Evolutionary conservation across 2,888 invertebrate genomes (phyloP), one percentile per base, ranked within the genome.

Genomic region (Drosophila demipolita): DNA sequence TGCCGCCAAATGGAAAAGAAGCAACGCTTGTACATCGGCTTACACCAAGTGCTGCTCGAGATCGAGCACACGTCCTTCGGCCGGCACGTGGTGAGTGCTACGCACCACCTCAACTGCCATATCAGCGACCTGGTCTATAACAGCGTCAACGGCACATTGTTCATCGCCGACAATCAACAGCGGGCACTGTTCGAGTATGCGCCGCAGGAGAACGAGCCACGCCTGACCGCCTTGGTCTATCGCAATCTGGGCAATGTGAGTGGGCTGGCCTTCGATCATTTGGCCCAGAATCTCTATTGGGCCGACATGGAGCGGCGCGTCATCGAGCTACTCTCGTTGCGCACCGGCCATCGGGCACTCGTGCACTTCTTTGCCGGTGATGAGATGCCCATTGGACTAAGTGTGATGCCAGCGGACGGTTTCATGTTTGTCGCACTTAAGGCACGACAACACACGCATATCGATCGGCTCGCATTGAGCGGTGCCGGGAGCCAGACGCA

Each of bases 211-310:
- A 60, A 40, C 11, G 55, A 52, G 29, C 38, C 66, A 12, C 63
- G 36, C 0, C 26, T 75, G 17, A 50, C 9, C 80, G 75, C 77
- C 1, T 80, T 95, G 3, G 87, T 94, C 1, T 87, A 92, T 2
- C 85, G 92, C 17, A 94, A 94, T 49, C 75, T 95, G 53, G 94
- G 94, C 32, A 91, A 93, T 54, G 90, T 96, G 0, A 93, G 93
- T 57, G 95, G 94, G 8, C 92, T 96, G 93, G 95, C 94, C 77
- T 95, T 95, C 80, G 97, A 97, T 93, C 94, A 95, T 79, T 93
- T 95, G 11, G 95, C 96, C 0, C 95, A 96, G 71, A 96, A 95
- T 77, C 92, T 98, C 0, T 98, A 97, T 91, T 95, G 96, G 93
- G 93, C 95, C 66, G 96, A 97, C 91, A 93, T 94, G 0, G 94